Evolutionary conservation across 2,113 vertebrate genomes (phyloP).

Genomic region (Percopsis transmontana): DNA sequence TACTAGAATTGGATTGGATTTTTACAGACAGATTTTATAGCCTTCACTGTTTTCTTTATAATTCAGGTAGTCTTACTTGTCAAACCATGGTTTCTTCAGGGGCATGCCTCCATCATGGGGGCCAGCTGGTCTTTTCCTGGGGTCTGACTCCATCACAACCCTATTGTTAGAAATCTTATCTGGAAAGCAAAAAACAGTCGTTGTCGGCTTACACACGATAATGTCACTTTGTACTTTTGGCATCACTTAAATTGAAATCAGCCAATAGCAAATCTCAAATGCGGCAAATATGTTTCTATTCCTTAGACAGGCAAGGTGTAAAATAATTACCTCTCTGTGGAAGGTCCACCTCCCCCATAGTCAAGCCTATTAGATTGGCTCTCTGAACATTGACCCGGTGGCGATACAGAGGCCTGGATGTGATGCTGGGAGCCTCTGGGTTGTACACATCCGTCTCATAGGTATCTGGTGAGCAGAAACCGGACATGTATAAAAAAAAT

Average conservation of each 20-base stretch:
- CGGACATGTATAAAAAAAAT: slow-evolving; percentile 14
- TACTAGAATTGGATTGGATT: no score
- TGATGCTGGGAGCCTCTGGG: slow-evolving; percentile 97
- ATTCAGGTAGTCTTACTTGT: slow-evolving; percentile 83
- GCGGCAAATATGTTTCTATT: no score
- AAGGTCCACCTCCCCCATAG: slow-evolving; percentile 91
- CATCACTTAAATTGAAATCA: background rate
- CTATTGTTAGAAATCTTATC: slow-evolving; percentile 93
- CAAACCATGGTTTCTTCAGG: slow-evolving; percentile 94
- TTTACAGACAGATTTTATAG: background rate
- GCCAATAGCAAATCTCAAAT: no score
- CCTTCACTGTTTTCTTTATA: background rate
- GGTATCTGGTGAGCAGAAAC: slow-evolving; percentile 80
- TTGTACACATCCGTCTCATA: slow-evolving; percentile 96
- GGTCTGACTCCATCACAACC: slow-evolving; percentile 94
- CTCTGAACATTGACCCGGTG: slow-evolving; percentile 93
- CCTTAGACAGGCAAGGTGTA: background rate
- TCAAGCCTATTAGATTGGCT: slow-evolving; percentile 96
- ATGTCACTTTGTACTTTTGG: background rate
- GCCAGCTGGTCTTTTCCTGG: slow-evolving; percentile 87
- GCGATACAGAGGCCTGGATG: slow-evolving; percentile 91
- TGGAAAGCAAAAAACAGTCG: slow-evolving; percentile 60
- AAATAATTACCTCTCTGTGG: slow-evolving; percentile 86
- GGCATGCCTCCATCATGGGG: slow-evolving; percentile 81
- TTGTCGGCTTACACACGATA: no score